Conservation (phyloP, 1,140 invertebrate genomes). For the Nephila pilipes region DNA sequence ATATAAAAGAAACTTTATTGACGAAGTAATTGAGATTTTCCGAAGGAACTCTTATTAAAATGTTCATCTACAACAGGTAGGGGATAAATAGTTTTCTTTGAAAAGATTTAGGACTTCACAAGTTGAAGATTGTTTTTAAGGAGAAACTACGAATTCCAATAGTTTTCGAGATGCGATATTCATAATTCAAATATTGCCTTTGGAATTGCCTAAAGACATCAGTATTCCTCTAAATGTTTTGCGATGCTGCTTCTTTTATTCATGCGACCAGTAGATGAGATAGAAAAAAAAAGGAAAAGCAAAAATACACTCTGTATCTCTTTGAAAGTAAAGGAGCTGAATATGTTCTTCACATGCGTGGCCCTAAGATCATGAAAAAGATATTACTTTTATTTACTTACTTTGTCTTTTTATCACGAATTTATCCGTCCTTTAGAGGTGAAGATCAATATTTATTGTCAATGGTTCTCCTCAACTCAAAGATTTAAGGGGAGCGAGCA, state of each 20-base stretch:
- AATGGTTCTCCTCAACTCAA: neutral
- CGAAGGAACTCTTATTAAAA: too few species aligned
- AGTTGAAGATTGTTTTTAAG: too few species aligned
- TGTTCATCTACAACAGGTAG: too few species aligned
- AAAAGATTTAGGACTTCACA: too few species aligned
- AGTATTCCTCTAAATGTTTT: conserved; percentile 30
- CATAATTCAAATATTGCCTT: conserved; percentile 21
- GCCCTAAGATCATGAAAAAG: conserved; percentile 13
- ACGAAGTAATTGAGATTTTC: too few species aligned
- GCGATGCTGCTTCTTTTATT: conserved; percentile 16
- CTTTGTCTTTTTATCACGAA: neutral
- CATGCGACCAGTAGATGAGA: neutral
- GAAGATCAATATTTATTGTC: conserved; percentile 50
- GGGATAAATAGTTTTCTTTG: too few species aligned
- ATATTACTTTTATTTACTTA: conserved; percentile 6
- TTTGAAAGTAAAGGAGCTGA: conserved; percentile 25
- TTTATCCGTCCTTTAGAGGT: neutral
- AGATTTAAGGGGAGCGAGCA: conserved; percentile 36
- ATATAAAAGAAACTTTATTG: too few species aligned
- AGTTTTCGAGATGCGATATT: neutral
- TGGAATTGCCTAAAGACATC: neutral
- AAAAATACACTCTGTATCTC: neutral
- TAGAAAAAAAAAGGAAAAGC: neutral
- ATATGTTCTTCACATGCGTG: conserved; percentile 20
- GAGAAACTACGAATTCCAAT: neutral